phyloP scores from a whole-genome alignment of 2,888 invertebrate genomes.

The Dryomyza anilis region DNA sequence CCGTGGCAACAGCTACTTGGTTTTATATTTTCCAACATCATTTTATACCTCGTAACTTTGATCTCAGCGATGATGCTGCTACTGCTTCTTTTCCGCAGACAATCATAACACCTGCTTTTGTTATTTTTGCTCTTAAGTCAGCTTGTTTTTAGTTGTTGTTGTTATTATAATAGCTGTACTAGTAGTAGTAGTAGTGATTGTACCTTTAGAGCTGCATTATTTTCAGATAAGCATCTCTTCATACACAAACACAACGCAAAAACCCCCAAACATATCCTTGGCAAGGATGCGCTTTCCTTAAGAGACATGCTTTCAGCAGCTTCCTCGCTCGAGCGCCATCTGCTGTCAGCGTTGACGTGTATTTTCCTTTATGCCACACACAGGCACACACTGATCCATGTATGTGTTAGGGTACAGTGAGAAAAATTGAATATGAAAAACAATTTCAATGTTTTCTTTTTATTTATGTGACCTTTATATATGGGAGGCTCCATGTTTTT shows the following conservation, averaged over 20 bases:
- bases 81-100: background rate
- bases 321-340: background rate
- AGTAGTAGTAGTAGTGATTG: too few relatives aligned
- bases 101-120: conserved; percentile 8
- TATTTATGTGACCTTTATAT: too few relatives aligned
- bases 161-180: background rate
- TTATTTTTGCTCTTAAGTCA: background rate
- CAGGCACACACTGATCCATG: too few relatives aligned
- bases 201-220: conserved; percentile 2
- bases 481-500: too few relatives aligned
- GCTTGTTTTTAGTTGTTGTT: background rate
- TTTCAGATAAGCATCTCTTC: background rate
- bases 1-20: background rate
- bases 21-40: background rate
- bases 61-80: background rate
- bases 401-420: too few relatives aligned
- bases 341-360: background rate
- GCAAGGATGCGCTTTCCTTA: background rate
- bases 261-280: background rate
- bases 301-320: background rate
- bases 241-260: background rate
- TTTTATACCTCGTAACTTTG: background rate
- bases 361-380: too few relatives aligned
- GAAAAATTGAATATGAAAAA: too few relatives aligned
- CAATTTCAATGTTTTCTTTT: too few relatives aligned